Conservation (phyloP, 2,113 vertebrate genomes). For the Aythya baeri region DNA sequence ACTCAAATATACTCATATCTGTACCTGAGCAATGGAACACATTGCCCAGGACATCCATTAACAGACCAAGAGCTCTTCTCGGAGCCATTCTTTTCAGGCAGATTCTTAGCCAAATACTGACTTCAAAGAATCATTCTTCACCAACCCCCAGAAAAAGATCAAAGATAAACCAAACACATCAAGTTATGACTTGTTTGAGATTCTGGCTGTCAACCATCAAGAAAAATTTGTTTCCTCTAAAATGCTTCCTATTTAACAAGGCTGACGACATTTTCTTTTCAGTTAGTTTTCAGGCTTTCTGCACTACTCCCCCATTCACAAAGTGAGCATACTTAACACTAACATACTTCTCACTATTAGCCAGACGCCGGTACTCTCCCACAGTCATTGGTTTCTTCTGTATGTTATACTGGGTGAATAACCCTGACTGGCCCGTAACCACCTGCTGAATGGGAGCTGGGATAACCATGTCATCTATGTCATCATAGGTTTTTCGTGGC, state of each 20-base stretch:
- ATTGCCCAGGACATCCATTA: background rate
- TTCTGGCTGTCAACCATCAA: background rate
- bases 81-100: background rate
- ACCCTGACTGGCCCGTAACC: slow-evolving; percentile 83
- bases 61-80: background rate
- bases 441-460: slow-evolving; percentile 86
- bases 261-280: background rate
- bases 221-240: background rate
- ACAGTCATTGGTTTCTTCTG: slow-evolving; percentile 87
- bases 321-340: rapidly evolving
- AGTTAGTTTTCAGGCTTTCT: background rate
- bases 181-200: background rate
- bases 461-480: slow-evolving; percentile 84
- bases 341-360: slow-evolving; percentile 84
- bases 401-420: slow-evolving; percentile 87
- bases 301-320: rapidly evolving
- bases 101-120: background rate
- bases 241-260: background rate
- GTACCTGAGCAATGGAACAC: background rate
- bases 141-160: background rate
- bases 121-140: background rate
- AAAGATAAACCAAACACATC: background rate
- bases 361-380: slow-evolving; percentile 82
- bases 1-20: background rate
- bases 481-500: slow-evolving; percentile 78